Conservation (phyloP, 2,797 vertebrate species). For the Echeneis naucrates region DNA sequence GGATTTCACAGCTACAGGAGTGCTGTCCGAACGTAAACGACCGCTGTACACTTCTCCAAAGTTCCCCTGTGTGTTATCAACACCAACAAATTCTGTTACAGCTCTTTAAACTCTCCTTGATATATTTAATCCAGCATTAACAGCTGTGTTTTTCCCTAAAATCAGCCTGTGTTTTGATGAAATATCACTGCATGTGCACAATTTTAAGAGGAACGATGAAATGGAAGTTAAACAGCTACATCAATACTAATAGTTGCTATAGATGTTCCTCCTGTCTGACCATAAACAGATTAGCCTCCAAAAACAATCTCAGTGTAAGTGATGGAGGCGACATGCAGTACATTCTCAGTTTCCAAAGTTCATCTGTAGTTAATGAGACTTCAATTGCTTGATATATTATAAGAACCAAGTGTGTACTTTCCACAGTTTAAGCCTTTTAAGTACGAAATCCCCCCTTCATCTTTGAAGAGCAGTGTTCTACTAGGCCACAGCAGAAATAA, state of each 20-base stretch:
- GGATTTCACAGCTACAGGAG: conserved; percentile 92
- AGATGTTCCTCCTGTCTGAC: conserved; percentile 1
- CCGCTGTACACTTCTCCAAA: conserved; percentile 97
- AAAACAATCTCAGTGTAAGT: conserved; percentile 1
- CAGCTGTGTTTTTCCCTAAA: neutral
- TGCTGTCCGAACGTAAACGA: conserved; percentile 88
- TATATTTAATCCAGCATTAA: neutral
- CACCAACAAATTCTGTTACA: neutral
- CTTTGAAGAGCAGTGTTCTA: conserved; percentile 12
- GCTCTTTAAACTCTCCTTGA: neutral
- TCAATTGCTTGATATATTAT: neutral
- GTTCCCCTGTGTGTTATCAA: conserved; percentile 88
- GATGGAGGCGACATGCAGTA: neutral
- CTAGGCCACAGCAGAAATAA: neutral
- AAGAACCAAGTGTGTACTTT: neutral
- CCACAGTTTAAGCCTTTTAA: neutral
- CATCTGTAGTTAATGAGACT: conserved; percentile 7
- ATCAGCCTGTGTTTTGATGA: neutral
- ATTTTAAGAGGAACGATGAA: neutral
- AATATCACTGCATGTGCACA: neutral
- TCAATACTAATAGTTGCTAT: neutral
- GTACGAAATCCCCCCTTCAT: neutral
- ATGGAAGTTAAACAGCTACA: neutral
- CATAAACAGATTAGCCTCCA: neutral
- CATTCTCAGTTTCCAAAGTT: neutral